Conservation (phyloP, 2,797 vertebrate genomes). For the Acanthiza pusilla region DNA sequence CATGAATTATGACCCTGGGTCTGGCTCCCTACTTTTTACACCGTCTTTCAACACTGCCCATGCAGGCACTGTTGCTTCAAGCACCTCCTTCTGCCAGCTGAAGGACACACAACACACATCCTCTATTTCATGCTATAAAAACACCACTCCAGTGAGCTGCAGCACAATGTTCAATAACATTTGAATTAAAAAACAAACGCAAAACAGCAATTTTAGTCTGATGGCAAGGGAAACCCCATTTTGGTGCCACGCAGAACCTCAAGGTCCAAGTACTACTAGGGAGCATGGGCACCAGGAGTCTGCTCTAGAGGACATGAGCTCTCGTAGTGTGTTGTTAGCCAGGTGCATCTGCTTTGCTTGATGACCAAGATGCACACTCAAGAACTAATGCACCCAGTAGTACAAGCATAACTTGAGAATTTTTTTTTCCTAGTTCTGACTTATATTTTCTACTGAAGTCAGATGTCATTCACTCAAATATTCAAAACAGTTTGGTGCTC, state of each 20-base stretch:
- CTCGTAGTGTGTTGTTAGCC: neutral
- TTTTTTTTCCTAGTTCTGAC: neutral
- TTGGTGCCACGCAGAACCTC: neutral
- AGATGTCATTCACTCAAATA: neutral
- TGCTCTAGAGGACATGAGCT: neutral
- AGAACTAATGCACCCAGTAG: neutral
- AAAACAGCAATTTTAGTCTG: neutral
- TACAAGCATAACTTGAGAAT: neutral
- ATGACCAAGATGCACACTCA: neutral
- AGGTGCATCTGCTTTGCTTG: neutral
- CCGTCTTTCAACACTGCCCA: neutral
- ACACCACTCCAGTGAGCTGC: neutral
- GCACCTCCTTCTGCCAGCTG: neutral
- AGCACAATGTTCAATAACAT: neutral
- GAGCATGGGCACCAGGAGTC: neutral
- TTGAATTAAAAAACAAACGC: neutral
- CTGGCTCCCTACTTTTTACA: neutral
- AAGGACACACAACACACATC: neutral
- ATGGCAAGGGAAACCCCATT: neutral
- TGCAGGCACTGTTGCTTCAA: neutral
- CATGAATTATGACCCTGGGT: neutral
- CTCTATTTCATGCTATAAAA: neutral
- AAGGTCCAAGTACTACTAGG: neutral
- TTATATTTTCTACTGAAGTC: neutral
- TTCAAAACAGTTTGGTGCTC: neutral